Evolutionary conservation across 2,888 invertebrate genomes (phyloP), one percentile per base, ranked within the genome.

Genomic region (Agrypnus murinus): DNA sequence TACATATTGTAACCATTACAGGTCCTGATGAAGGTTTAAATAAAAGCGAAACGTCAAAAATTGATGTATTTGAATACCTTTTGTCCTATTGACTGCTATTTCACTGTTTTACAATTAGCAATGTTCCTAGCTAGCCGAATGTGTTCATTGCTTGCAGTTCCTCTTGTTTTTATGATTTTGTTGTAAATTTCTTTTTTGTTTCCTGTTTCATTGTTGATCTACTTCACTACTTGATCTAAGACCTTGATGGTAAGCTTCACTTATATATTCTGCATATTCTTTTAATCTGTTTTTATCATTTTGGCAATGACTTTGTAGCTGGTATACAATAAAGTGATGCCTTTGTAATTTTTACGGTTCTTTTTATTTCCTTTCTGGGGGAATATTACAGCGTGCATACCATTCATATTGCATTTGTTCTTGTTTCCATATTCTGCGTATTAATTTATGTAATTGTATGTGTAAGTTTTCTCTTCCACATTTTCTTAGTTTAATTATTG

Each of bases 281-380:
- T 46, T 15, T 46, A 46, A 10, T 46, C 3, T 46, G 12, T 46
- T 46, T 46, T 17, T 15, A 46, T 46, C 9, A 15, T 46, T 46
- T 46, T 46, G 5, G 46, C 46, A 14, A 46, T 46, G 15, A 46
- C 46, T 46, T 46, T 46, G 19, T 46, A 46, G 46, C 14, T 15
- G 46, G 17, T 19, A 10, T 46, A 3, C 19, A 46, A 15, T 46
- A 46, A 46, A 15, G 19, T 4, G 10, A 46, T 15, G 19, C 10
- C 46, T 15, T 17, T 46, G 10, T 46, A 46, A 5, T 46, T 46
- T 46, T 46, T n/a, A n/a, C n/a, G n/a, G n/a, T n/a, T n/a, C n/a
- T n/a, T 17, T 46, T 15, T 46, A 19, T 46, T 46, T 46, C 46
- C 14, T 46, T 19, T 46, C 46, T 15, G 3, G 19, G 2, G 17